Base-by-base conservation (phyloP, 2,797 vertebrate genomes). In the Takifugu rubripes region DNA sequence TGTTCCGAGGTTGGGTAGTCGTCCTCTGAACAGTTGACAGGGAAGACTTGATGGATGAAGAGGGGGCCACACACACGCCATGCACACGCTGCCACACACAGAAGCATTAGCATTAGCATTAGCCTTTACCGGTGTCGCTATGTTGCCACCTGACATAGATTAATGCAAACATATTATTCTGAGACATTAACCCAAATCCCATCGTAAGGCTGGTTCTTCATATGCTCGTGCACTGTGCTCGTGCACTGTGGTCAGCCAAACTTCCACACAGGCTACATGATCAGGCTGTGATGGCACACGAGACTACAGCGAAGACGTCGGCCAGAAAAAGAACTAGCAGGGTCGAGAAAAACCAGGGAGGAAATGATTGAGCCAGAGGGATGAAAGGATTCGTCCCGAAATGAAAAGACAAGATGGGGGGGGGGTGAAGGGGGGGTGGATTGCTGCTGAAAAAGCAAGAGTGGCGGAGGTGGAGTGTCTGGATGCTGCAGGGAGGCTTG, bases 321-420 rank as follows among this genome's bases (percentile, higher is more conserved):
- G 70, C 78, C 75, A 72, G 63, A 72, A 66, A 75, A 77, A 62
- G 66, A 78, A 77, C 62, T 54, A 54, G 69, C 49, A 6, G 64
- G 70, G 47, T 61, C 63, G 57, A 48, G 40, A 56, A 64, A 49
- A 50, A 29, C 66, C 16, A 68, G 59, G 66, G 61, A 77, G 73
- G 68, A 80, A 77, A 55, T 62, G 67, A 82, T 80, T 71, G 65
- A 86, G 79, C 82, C 81, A 75, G 68, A 75, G 80, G 81, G 84
- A 82, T 79, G 61, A 81, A 85, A 62, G 79, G 84, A 87, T 84
- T 85, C 80, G 83, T 80, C 80, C 75, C 52, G 55, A 82, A 84
- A 84, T 77, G 81, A 85, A 86, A 84, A 77, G 79, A 81, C 73
- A 68, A 75, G 77, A 87, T 72, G 64, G 70, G 58, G 61, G 69